These are phyloP conservation scores for Platysternon megacephalum DNA, from an alignment of 2,113 vertebrate species.

Conservation along the genomic window DNA sequence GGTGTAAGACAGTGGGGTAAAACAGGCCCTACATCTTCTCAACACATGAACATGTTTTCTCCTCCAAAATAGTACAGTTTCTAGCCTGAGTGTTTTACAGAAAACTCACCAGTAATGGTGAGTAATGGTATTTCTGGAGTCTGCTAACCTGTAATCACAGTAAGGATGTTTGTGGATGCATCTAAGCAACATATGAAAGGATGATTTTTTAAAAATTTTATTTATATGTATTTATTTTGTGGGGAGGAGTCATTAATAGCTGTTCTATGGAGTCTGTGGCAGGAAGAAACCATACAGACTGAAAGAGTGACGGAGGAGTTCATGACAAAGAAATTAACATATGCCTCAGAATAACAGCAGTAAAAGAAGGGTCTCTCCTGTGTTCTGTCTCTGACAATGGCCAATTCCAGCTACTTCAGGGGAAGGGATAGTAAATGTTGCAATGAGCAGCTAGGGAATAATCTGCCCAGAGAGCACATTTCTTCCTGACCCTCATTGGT, in stretches of 20 bases:
- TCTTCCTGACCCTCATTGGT: background rate
- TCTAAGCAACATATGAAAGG: background rate
- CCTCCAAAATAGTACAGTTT: background rate
- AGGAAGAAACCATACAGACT: background rate
- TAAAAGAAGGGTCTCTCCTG: background rate
- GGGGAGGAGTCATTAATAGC: background rate
- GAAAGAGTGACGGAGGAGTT: background rate
- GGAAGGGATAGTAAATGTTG: background rate
- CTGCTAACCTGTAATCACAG: background rate
- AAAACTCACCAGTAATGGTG: background rate
- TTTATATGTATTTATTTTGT: background rate
- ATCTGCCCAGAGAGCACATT: rapidly evolving
- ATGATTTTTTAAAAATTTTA: background rate
- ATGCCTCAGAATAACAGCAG: background rate
- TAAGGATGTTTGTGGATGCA: background rate
- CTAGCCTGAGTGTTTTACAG: background rate
- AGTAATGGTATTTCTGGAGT: background rate
- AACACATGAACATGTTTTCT: background rate
- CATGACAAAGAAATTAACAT: background rate
- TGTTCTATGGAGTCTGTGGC: background rate
- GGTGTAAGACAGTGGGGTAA: background rate
- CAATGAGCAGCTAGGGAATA: background rate
- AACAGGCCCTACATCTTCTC: background rate
- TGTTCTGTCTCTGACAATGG: background rate
- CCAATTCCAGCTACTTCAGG: background rate